These are phyloP conservation scores for Aphelenchoides avenae DNA, from an alignment of 1,140 invertebrate species.

Conservation along the genomic window DNA sequence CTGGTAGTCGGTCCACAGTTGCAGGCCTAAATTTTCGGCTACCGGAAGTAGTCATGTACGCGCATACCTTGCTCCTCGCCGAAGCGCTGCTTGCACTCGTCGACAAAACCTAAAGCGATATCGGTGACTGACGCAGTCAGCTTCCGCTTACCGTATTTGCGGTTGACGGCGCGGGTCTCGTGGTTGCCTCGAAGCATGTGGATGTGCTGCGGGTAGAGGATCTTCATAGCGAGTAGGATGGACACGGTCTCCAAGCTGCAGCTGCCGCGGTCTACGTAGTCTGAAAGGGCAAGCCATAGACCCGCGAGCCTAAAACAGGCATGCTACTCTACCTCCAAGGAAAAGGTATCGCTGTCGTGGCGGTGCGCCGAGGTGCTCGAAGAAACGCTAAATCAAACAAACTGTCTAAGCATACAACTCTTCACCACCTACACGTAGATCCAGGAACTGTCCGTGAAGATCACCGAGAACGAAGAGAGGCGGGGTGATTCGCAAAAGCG, in stretches of 20 bases:
- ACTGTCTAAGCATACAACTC: neutral
- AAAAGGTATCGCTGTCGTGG: constrained; percentile 9
- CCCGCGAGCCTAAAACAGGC: too few relatives aligned
- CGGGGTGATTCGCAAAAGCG: neutral
- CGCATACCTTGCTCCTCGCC: constrained; percentile 10
- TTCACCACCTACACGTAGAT: neutral
- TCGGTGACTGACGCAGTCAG: constrained; percentile 44
- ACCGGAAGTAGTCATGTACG: constrained; percentile 62
- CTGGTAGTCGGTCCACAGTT: constrained; percentile 56
- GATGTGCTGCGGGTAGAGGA: constrained; percentile 91
- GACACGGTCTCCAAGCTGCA: constrained; percentile 68
- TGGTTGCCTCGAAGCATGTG: constrained; percentile 71
- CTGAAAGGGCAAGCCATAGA: too few relatives aligned
- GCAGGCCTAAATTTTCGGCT: neutral
- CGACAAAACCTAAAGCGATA: constrained; percentile 4
- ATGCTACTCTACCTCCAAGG: too few relatives aligned
- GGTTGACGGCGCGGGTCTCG: constrained; percentile 68
- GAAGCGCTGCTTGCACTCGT: constrained; percentile 18
- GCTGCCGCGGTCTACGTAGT: constrained; percentile 83
- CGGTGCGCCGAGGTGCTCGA: constrained; percentile 9
- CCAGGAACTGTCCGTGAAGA: constrained; percentile 16
- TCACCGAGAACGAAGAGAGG: constrained; percentile 11
- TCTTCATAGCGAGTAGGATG: constrained; percentile 81
- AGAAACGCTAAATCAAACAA: neutral
- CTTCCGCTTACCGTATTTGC: constrained; percentile 61